phyloP scores from a whole-genome alignment of 2,888 invertebrate species.

The Cepaea hortensis region DNA sequence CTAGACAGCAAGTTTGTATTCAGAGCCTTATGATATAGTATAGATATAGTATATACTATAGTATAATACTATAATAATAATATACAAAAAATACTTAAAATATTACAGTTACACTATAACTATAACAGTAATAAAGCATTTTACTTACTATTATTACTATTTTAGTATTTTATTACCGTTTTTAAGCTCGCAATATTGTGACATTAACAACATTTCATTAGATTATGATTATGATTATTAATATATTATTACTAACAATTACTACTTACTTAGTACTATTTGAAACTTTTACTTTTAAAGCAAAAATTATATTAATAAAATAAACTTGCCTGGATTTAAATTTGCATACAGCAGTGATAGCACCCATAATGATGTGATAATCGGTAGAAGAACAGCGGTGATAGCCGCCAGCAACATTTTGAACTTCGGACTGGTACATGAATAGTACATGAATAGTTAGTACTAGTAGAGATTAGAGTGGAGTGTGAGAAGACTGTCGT shows the following conservation, averaged over 20 bases:
- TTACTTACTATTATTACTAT: no score
- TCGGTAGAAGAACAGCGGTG: background rate
- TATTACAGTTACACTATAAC: no score
- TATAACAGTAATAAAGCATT: no score
- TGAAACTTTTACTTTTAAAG: background rate
- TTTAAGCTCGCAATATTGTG: background rate
- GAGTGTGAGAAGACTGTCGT: no score
- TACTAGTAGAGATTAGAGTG: background rate
- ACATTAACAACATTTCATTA: background rate
- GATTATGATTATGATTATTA: background rate
- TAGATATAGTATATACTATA: no score
- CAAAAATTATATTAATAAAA: background rate
- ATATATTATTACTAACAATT: no score
- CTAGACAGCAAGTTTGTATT: no score
- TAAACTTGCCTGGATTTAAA: constrained; percentile 11
- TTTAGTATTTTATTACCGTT: no score
- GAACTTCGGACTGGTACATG: background rate
- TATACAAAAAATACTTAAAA: no score
- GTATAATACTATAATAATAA: no score
- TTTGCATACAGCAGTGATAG: constrained; percentile 25
- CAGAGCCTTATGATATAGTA: no score
- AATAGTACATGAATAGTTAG: background rate
- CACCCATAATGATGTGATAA: constrained; percentile 6
- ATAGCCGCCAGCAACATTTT: constrained; percentile 12
- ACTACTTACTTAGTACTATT: background rate